Conservation (phyloP, 2,888 invertebrate genomes). For the Eupithecia subfuscata region DNA sequence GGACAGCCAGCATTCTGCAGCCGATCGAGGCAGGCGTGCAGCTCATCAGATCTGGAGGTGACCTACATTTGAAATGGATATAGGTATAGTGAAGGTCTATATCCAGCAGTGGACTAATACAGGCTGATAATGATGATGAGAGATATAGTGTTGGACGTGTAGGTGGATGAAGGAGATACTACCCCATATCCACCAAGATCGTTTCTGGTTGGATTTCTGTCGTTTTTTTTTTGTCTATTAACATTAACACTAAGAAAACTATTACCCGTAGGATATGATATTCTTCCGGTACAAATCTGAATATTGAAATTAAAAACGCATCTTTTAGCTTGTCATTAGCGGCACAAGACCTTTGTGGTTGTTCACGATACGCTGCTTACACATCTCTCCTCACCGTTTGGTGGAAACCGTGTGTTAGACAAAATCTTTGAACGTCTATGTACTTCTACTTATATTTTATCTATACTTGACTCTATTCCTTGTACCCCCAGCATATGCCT, state of each 20-base stretch:
- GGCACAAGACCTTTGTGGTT: no score
- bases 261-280: no score
- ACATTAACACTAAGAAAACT: background rate
- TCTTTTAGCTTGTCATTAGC: no score
- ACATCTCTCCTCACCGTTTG: background rate
- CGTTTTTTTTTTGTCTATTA: background rate
- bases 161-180: background rate
- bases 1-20: conserved; percentile 59
- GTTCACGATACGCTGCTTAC: background rate
- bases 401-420: background rate
- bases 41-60: conserved; percentile 67
- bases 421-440: background rate
- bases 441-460: background rate
- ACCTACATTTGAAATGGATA: conserved; percentile 9
- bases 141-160: no score
- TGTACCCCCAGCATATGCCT: conserved; percentile 46
- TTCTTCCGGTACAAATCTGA: no score
- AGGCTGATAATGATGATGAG: no score
- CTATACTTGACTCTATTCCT: background rate
- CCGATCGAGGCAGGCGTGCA: conserved; percentile 60
- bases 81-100: background rate
- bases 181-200: no score
- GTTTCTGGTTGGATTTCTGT: background rate
- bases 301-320: no score
- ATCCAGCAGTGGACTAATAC: background rate